Percentiles rank a stretch among this genome's conserved stretches.
Evolutionary conservation across 2,888 invertebrate genomes (phyloP).

Genomic region (Mermis nigrescens): DNA sequence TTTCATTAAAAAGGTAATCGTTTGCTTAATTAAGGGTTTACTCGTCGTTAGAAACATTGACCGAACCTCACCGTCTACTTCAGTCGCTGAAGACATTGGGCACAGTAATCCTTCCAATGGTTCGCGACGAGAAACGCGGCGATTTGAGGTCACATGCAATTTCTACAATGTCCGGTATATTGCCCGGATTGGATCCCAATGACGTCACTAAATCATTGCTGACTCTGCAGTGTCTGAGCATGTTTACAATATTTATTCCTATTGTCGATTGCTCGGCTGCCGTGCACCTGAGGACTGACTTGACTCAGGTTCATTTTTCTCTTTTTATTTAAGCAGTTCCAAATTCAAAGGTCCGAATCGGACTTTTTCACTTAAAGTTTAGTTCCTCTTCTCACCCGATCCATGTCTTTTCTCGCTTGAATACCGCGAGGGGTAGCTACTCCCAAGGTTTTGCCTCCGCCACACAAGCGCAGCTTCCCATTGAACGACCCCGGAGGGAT

Average conservation of each 20-base stretch:
- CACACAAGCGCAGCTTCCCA: too few relatives aligned
- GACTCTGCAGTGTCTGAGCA: constrained; percentile 25
- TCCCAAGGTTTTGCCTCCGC: too few relatives aligned
- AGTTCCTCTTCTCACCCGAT: too few relatives aligned
- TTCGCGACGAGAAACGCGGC: constrained; percentile 20
- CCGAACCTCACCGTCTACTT: constrained; percentile 55
- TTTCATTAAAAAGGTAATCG: too few relatives aligned
- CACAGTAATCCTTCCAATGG: constrained; percentile 34
- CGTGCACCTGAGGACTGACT: constrained; percentile 44
- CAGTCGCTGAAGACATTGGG: constrained; percentile 36
- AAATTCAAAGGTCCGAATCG: too few relatives aligned
- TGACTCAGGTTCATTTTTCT: constrained; percentile 44
- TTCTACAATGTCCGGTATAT: constrained; percentile 53
- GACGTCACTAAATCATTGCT: constrained; percentile 46
- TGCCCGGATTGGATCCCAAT: constrained; percentile 77
- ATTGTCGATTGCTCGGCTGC: constrained; percentile 65
- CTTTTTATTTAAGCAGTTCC: too few relatives aligned
- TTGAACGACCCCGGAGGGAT: too few relatives aligned
- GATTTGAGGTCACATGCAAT: constrained; percentile 45
- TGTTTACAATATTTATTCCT: constrained; percentile 56
- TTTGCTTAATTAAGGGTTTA: too few relatives aligned
- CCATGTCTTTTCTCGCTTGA: too few relatives aligned
- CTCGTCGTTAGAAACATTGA: constrained; percentile 58
- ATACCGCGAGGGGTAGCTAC: too few relatives aligned
- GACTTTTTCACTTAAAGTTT: too few relatives aligned